A percentile compares a stretch with the other conserved stretches of the same genome.
These are phyloP conservation scores for Lates calcarifer DNA, from an alignment of 2,113 vertebrate genomes.

Conservation along the genomic window DNA sequence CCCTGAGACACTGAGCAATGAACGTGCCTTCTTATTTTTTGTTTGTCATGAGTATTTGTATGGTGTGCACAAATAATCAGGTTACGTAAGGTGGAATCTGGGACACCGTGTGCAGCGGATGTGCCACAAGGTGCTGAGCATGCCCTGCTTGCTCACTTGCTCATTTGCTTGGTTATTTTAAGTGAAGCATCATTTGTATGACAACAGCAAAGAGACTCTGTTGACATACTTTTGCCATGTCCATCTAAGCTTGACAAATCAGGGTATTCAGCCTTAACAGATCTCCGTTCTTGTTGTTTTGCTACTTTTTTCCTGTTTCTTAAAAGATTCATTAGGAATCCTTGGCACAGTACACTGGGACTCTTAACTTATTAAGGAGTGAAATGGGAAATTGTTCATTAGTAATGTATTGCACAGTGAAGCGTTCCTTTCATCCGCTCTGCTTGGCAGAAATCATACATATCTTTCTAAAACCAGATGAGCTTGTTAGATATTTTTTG, in stretches of 20 bases:
- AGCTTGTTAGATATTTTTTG: conserved; percentile 39
- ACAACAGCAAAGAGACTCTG: conserved; percentile 48
- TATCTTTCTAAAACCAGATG: conserved; percentile 10
- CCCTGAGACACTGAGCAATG: conserved; percentile 69
- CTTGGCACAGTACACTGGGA: conserved; percentile 43
- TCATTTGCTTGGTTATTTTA: conserved; percentile 54
- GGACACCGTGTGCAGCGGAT: conserved; percentile 64
- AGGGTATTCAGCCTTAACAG: conserved; percentile 60
- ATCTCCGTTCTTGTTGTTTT: conserved; percentile 57
- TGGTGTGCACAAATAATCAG: conserved; percentile 63
- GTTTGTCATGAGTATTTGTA: conserved; percentile 61
- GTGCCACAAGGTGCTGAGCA: conserved; percentile 65
- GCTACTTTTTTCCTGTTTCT: conserved; percentile 38
- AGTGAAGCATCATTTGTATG: conserved; percentile 57
- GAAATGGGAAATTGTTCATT: conserved; percentile 66
- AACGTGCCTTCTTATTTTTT: conserved; percentile 37
- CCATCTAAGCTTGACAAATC: conserved; percentile 67
- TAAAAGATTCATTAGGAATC: conserved; percentile 72
- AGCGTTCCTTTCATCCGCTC: conserved; percentile 21
- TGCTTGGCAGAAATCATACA: conserved; percentile 40
- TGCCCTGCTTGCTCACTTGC: conserved; percentile 22
- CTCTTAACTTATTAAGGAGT: conserved; percentile 69
- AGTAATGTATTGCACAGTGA: conserved; percentile 65
- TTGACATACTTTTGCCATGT: conserved; percentile 52
- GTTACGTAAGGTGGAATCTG: conserved; percentile 73